These are phyloP conservation scores for Emydoidea blandingii DNA, from an alignment of 2,797 vertebrate genomes.

Conservation along the genomic window DNA sequence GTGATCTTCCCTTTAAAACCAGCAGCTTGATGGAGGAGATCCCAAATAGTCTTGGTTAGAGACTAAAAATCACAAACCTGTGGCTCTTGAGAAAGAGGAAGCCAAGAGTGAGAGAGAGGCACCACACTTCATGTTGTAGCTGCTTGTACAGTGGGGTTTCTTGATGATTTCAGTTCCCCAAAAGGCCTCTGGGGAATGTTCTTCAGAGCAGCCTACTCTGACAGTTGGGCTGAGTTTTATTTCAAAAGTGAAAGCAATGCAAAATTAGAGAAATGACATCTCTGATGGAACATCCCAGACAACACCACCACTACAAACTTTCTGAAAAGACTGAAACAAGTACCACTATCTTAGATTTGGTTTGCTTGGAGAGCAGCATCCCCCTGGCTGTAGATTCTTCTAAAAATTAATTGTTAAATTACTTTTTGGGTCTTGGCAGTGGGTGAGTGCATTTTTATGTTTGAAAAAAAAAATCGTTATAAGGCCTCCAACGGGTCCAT, in stretches of 20 bases:
- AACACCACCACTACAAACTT: not conserved
- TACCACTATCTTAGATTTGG: not conserved
- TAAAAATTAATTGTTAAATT: not conserved
- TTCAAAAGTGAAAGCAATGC: slow-evolving; percentile 46
- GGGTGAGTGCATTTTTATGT: not conserved
- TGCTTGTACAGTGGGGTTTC: slow-evolving; percentile 55
- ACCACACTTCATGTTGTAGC: not conserved
- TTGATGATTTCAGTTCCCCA: slow-evolving; percentile 59
- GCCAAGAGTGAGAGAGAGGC: not conserved
- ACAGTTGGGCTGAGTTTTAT: slow-evolving; percentile 21
- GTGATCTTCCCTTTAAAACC: not conserved
- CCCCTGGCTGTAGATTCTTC: not conserved
- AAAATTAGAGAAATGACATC: not conserved
- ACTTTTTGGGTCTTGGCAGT: not conserved
- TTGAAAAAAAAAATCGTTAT: not conserved
- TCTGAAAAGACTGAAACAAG: not conserved
- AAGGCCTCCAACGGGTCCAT: not conserved
- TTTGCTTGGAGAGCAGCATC: not conserved
- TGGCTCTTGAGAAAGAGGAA: slow-evolving; percentile 54
- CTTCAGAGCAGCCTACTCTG: slow-evolving; percentile 21
- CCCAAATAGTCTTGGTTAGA: not conserved
- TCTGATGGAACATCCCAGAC: not conserved
- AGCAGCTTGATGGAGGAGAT: not conserved
- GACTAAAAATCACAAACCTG: not conserved
- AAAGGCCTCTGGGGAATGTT: slow-evolving; percentile 34